phyloP scores from a whole-genome alignment of 37 sponge, comb jelly and placozoan species.

The Agelas oroides region DNA sequence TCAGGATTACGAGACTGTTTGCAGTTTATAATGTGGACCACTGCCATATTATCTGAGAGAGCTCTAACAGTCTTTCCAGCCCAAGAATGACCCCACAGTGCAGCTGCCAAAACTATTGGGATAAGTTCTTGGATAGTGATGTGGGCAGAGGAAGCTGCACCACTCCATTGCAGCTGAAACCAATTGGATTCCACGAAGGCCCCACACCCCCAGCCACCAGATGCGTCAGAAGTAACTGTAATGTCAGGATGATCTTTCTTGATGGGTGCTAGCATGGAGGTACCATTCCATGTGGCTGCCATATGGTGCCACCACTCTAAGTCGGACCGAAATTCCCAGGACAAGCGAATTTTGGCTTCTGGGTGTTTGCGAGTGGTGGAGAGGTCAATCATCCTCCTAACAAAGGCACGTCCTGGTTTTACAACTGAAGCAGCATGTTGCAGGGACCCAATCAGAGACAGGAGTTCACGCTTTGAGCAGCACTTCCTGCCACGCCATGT shows the following conservation, averaged over 20 bases:
- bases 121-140: constrained; percentile 15
- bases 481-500: constrained; percentile 12
- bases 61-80: background rate
- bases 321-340: constrained; percentile 31
- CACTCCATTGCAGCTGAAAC: background rate
- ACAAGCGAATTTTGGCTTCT: background rate
- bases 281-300: constrained; percentile 28
- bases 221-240: constrained; percentile 2
- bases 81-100: constrained; percentile 3
- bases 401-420: background rate
- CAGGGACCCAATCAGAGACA: constrained; percentile 14
- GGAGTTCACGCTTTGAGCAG: background rate
- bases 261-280: background rate
- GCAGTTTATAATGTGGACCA: background rate
- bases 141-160: background rate
- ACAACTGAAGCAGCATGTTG: constrained; percentile 18
- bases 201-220: constrained; percentile 27
- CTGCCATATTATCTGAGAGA: background rate
- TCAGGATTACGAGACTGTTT: background rate
- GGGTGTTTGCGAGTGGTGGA: background rate
- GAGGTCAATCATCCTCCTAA: constrained; percentile 25
- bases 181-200: background rate
- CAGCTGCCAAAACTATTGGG: constrained; percentile 18
- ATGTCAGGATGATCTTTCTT: background rate
- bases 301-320: constrained; percentile 8